phyloP scores from a whole-genome alignment of 2,888 invertebrate genomes.

The Plebejus melissa region DNA sequence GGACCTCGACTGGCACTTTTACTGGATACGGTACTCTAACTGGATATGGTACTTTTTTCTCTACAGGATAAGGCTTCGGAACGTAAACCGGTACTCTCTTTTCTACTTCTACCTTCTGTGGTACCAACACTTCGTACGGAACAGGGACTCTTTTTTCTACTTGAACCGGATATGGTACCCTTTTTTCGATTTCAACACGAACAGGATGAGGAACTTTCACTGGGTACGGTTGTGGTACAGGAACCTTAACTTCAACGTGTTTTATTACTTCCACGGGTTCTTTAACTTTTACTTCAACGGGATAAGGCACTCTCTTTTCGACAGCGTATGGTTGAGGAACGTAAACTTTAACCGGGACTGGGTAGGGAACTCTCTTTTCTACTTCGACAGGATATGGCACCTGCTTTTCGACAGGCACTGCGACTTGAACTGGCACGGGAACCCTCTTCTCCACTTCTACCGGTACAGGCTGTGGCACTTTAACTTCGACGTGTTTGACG shows the following conservation, averaged over 20 bases:
- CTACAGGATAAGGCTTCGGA: conserved; percentile 53
- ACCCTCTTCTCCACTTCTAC: conserved; percentile 64
- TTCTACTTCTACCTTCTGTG: conserved; percentile 51
- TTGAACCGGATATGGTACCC: conserved; percentile 66
- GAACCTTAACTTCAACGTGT: conserved; percentile 64
- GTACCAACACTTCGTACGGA: conserved; percentile 57
- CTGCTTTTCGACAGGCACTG: conserved; percentile 53
- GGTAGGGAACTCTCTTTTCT: conserved; percentile 58
- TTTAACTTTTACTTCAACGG: conserved; percentile 67
- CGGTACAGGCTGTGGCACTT: conserved; percentile 63
- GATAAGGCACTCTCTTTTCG: conserved; percentile 76
- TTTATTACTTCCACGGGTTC: conserved; percentile 66
- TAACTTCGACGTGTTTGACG: conserved; percentile 61
- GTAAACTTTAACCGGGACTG: conserved; percentile 58
- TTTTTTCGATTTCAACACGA: conserved; percentile 68
- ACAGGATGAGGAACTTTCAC: conserved; percentile 76
- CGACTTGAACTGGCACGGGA: conserved; percentile 64
- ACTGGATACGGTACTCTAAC: conserved; percentile 56
- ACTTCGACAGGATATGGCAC: conserved; percentile 56
- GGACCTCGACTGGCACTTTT: conserved; percentile 54
- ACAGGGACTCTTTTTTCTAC: conserved; percentile 70
- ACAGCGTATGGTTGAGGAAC: conserved; percentile 74
- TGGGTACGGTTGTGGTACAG: conserved; percentile 70
- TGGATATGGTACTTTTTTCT: conserved; percentile 59
- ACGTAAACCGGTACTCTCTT: conserved; percentile 57